Evolutionary conservation across 2,888 invertebrate species (phyloP), one percentile per base, ranked within the genome.

Genomic region (Koerneria pararmatus): DNA sequence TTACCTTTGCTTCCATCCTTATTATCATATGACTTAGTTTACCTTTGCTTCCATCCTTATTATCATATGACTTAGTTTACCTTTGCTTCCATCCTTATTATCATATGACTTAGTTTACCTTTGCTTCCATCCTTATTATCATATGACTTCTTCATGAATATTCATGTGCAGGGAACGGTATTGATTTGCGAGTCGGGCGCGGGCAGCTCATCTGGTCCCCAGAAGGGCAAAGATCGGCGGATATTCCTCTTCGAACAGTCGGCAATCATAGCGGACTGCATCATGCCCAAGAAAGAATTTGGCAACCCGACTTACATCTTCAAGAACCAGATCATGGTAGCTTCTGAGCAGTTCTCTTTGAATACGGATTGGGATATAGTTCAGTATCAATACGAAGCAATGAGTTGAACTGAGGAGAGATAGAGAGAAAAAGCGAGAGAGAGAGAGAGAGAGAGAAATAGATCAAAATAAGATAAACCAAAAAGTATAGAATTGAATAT

Each of bases 211-310:
- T n/a, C n/a, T 56, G 80, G 84, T 51, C 85, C 85, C 65, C 85
- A 85, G 74, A 88, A 88, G 84, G 88, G 88, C 77, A 90, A 91
- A 81, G 95, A 97, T 78, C 88, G 93, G 82, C 91, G 95, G 85
- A 92, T 97, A 71, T 98, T 98, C 87, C 88, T 98, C 60, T 98
- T 98, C 84, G 95, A 98, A 84, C 98, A 98, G 86, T 93, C 92
- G 83, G 91, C 97, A 78, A 93, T 95, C 80, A 92, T 97, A 85
- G 93, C 94, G 79, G 95, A 97, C 78, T 90, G 92, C 66, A 90
- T 92, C 24, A 93, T 85, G 66, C 85, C 85, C 68, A 92, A 91
- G 85, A 91, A 90, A 54, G 93, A 93, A 84, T 95, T 92, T 85
- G 75, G 76, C 74, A 92, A 91, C 87, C 95, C 95, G 67, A 91